Conservation (phyloP, 2,113 vertebrate genomes). For the Mus musculus region DNA sequence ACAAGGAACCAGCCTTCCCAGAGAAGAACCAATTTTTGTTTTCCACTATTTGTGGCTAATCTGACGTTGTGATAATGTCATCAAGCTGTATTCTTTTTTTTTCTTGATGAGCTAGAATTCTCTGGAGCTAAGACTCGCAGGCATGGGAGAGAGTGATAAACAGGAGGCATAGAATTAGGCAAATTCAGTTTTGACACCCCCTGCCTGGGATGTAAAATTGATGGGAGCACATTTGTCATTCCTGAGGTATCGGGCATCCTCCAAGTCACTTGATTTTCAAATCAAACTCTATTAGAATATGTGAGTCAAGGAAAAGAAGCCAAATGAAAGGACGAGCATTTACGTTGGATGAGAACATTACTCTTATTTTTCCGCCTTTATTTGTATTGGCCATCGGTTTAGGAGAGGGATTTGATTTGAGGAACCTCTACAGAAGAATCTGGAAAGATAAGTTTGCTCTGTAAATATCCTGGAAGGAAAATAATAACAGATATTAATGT, state of each 20-base stretch:
- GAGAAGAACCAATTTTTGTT: constrained; percentile 69
- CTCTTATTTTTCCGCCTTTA: constrained; percentile 1
- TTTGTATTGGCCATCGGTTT: background rate
- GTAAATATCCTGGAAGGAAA: constrained; percentile 1
- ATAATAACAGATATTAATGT: background rate
- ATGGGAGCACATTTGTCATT: constrained; percentile 28
- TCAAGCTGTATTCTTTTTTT: constrained; percentile 33
- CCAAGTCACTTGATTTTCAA: constrained; percentile 37
- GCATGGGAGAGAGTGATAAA: constrained; percentile 63
- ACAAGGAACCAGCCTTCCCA: constrained; percentile 55
- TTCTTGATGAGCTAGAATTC: constrained; percentile 64
- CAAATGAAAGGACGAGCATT: background rate
- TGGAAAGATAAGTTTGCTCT: constrained; percentile 34
- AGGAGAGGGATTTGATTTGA: background rate
- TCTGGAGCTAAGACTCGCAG: constrained; percentile 39
- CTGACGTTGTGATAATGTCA: constrained; percentile 72
- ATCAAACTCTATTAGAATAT: constrained; percentile 23
- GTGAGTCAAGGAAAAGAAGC: constrained; percentile 26
- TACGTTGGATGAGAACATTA: background rate
- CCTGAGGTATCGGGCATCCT: background rate
- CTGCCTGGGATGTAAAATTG: constrained; percentile 46
- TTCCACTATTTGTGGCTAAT: constrained; percentile 69
- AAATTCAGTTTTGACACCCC: constrained; percentile 48
- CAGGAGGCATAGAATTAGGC: constrained; percentile 42
- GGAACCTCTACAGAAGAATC: background rate